phyloP scores from a whole-genome alignment of 2,888 invertebrate species.

The Oscheius sp. region DNA sequence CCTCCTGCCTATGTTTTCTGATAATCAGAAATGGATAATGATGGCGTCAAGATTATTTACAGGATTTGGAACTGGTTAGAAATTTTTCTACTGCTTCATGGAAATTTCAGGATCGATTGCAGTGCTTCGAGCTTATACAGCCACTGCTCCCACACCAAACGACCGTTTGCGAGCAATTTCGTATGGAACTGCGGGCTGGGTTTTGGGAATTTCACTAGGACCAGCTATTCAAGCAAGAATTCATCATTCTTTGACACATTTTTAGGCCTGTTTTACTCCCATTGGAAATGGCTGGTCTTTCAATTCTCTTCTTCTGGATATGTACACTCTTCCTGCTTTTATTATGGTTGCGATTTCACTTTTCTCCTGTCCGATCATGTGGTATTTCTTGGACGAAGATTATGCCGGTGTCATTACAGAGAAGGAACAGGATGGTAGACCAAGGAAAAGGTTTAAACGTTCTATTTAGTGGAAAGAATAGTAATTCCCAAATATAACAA shows the following conservation, averaged over 20 bases:
- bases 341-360: slow-evolving; percentile 46
- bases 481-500: slow-evolving; percentile 50
- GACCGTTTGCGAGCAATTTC: slow-evolving; percentile 49
- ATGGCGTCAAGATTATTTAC: slow-evolving; percentile 38
- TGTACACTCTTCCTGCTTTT: slow-evolving; percentile 53
- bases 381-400: slow-evolving; percentile 44
- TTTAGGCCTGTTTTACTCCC: slow-evolving; percentile 47
- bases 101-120: slow-evolving; percentile 32
- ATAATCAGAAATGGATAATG: slow-evolving; percentile 46
- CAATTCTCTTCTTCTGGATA: slow-evolving; percentile 28
- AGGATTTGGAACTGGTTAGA: slow-evolving; percentile 38
- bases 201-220: slow-evolving; percentile 48
- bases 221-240: slow-evolving; percentile 44
- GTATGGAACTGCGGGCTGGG: slow-evolving; percentile 47
- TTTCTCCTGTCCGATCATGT: slow-evolving; percentile 36
- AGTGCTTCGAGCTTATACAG: slow-evolving; percentile 45
- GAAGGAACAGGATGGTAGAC: slow-evolving; percentile 34
- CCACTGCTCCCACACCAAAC: slow-evolving; percentile 42
- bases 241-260: not conserved
- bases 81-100: slow-evolving; percentile 15
- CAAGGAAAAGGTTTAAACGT: not conserved
- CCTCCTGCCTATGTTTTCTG: slow-evolving; percentile 30
- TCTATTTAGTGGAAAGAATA: not conserved
- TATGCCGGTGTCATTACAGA: slow-evolving; percentile 51
- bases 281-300: slow-evolving; percentile 39